Conservation (phyloP, 2,888 invertebrate genomes). For the Andrena trimmerana region DNA sequence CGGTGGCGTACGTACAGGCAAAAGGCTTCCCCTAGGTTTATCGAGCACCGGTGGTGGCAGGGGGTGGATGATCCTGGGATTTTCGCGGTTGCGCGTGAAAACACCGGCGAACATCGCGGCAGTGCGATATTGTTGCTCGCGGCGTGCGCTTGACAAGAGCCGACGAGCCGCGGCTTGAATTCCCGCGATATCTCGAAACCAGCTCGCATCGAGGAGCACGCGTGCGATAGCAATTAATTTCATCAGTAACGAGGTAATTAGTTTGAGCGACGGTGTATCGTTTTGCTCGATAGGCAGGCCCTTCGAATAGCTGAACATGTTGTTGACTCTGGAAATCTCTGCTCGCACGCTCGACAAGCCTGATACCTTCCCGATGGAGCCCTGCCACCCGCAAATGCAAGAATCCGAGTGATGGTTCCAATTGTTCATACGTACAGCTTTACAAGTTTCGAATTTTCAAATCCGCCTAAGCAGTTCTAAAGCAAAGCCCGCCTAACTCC, state of each 20-base stretch:
- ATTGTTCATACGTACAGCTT: too few relatives aligned
- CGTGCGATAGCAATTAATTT: constrained; percentile 73
- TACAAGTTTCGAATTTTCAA: too few relatives aligned
- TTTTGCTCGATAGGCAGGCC: constrained; percentile 26
- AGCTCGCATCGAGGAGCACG: constrained; percentile 70
- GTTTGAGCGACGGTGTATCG: constrained; percentile 55
- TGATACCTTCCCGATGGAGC: constrained; percentile 8
- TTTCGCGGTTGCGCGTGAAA: constrained; percentile 32
- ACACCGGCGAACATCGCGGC: constrained; percentile 12
- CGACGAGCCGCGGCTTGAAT: constrained; percentile 21
- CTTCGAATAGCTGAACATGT: constrained; percentile 5
- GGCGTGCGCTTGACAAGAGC: constrained; percentile 53
- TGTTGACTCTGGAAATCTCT: background rate
- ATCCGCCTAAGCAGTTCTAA: background rate
- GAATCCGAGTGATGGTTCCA: background rate
- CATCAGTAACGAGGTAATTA: constrained; percentile 76
- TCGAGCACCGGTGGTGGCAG: background rate
- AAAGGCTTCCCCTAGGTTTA: background rate
- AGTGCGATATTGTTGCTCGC: constrained; percentile 37
- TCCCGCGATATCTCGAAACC: constrained; percentile 71
- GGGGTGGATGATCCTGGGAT: constrained; percentile 7
- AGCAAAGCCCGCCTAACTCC: background rate
- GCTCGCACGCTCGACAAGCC: background rate
- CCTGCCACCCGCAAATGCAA: background rate
- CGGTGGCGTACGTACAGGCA: too few relatives aligned